These are phyloP conservation scores for Lepisosteus oculatus DNA, from an alignment of 2,113 vertebrate genomes.

Conservation along the genomic window DNA sequence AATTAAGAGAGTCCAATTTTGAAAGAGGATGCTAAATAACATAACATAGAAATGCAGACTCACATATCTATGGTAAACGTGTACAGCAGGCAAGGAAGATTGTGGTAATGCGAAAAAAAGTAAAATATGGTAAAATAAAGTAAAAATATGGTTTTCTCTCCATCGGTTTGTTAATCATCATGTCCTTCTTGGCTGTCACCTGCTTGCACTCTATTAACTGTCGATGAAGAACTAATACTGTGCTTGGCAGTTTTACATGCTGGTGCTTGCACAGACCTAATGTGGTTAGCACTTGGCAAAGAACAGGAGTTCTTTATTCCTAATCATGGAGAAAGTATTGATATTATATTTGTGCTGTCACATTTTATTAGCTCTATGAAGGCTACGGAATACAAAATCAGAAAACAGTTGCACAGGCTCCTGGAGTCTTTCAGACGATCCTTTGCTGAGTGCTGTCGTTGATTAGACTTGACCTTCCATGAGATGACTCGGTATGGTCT, in stretches of 20 bases:
- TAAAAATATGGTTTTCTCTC: neutral
- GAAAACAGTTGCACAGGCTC: neutral
- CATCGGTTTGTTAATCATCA: slow-evolving; percentile 33
- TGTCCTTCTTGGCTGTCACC: slow-evolving; percentile 42
- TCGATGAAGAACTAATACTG: slow-evolving; percentile 43
- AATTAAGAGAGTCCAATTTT: too few species aligned
- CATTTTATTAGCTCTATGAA: slow-evolving; percentile 77
- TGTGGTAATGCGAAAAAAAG: too few species aligned
- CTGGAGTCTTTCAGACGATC: slow-evolving; percentile 5
- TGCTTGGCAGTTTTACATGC: slow-evolving; percentile 28
- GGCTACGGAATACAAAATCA: slow-evolving; percentile 47
- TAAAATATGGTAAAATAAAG: too few species aligned
- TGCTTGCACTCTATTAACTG: slow-evolving; percentile 48
- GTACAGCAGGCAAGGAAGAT: too few species aligned
- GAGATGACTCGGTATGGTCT: slow-evolving; percentile 6
- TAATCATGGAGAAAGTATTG: slow-evolving; percentile 87
- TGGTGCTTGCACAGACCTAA: slow-evolving; percentile 45
- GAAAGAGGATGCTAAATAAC: too few species aligned
- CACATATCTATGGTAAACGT: too few species aligned
- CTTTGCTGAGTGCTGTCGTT: slow-evolving; percentile 15
- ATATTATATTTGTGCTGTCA: slow-evolving; percentile 87
- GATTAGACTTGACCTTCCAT: slow-evolving; percentile 19
- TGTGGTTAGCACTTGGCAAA: slow-evolving; percentile 71
- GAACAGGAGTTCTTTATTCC: slow-evolving; percentile 69
- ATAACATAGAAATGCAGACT: too few species aligned